Base-by-base conservation (phyloP, 2,888 invertebrate species). In the Drosophila leonis region DNA sequence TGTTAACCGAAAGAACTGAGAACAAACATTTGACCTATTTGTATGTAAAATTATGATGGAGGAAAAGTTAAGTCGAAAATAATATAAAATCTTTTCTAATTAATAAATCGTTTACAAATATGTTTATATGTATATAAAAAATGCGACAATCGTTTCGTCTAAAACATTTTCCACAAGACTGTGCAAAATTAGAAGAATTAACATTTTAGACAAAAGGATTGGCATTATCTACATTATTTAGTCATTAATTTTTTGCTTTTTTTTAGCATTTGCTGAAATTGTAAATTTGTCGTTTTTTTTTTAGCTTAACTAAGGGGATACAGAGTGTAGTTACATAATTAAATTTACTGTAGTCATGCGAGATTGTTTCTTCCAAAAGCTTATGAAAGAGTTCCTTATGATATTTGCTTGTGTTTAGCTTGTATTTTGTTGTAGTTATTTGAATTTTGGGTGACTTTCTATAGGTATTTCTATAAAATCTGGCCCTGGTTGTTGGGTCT, bases 131-230 rank as follows among this genome's bases (percentile, higher is more conserved):
- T 56, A 80, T 75, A 83, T 81, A 81, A 88, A 85, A 84, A 88
- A 89, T 88, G 90, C 86, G 78, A 75, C 84, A 91, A 86, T 91
- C 91, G 90, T 91, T 91, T 91, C 91, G 90, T 90, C 91, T 91
- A 90, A 91, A 91, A 91, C 79, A 76, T 81, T 80, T 83, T 73
- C 65, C 82, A 80, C 59, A 80, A 66, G 68, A 39, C 31, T 65
- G 55, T 80, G 55, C 64, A 75, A 83, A 67, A 82, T 80, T 72
- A 78, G 78, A 79, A 83, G 78, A 82, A 72, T 77, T 83, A 65
- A 75, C 71, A 92, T 91, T 92, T 91, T 90, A 92, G 91, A 82
- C 91, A 91, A 91, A 90, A 91, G 83, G 91, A 92, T 91, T 91
- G 82, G 84, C 89, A 91, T 91, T 90, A 82, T 88, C 89, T 88